Base-by-base conservation (phyloP, 2,113 vertebrate genomes). In the Chrysochloris asiatica region DNA sequence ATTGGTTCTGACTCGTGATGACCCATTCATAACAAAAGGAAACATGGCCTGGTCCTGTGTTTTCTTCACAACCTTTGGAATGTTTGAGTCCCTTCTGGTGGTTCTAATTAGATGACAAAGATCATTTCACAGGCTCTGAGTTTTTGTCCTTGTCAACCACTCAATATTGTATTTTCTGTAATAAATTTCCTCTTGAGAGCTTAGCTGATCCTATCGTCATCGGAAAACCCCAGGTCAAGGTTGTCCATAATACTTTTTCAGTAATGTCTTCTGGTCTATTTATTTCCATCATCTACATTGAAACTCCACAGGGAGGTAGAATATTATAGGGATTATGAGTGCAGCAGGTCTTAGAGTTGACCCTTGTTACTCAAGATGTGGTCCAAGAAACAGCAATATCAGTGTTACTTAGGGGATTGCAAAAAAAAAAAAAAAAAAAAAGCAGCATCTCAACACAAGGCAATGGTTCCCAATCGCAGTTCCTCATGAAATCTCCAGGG, bases 111-210 rank as follows among this genome's bases (percentile, higher is more conserved):
- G 26, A 24, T 26, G 78, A 48, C 36, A 94, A 47, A 48, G 1
- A 79, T 38, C 10, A 14, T 72, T 80, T 61, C 3, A 65, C 61
- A 86, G 22, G 5, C 10, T 92, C 36, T 77, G 7, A 83, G 52
- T 79, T 93, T 9, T 45, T 59, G 8, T 80, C 3, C 11, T 56
- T 38, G 19, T 2, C 4, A 38, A 50, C 17, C 33, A 73, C 0
- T 90, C 48, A 75, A 26, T 61, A 63, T 14, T 81, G 9, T 48
- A 22, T 92, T 90, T 90, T 72, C 28, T 59, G 30, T n/a, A 90
- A 81, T n/a, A 65, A 56, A 89, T 63, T 83, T 79, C 19, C 33
- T 50, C 7, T 80, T 82, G 24, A 50, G 2, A 79, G 61, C 24
- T 75, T 77, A 69, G 2, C 75, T 71, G 1, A 71, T 41, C 16